Evolutionary conservation across 2,888 invertebrate species (phyloP), one percentile per base, ranked within the genome.

Genomic region (Noctua pronuba): DNA sequence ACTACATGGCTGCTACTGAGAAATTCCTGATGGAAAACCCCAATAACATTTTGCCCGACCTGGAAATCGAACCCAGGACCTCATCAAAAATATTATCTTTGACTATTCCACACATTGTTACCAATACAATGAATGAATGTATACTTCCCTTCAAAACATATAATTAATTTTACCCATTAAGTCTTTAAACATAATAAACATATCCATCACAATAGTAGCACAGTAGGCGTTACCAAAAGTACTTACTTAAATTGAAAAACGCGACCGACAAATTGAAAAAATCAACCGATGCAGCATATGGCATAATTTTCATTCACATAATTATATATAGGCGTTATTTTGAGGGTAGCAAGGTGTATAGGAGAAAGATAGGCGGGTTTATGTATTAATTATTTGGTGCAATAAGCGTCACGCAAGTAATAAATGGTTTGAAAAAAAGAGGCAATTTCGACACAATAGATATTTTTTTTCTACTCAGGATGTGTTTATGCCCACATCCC

Each of bases 311-410:
- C 77, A 81, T 82, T 83, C 75, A 76, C 71, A 81, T 87, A 92
- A 93, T 93, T 92, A 91, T 85, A n/a, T 84, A 85, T 75, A 89
- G 82, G 88, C 88, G 89, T 89, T 92, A 91, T 87, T 82, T 75
- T 81, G 79, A 77, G 85, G 88, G 88, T 79, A 77, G 86, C 87
- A 90, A 90, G 88, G 90, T 92, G 91, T 89, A 28, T 44, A 31
- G 74, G 70, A 69, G 79, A n/a, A 78, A 80, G 31, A 81, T 77
- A 85, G 85, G 88, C 88, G 91, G 91, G 89, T 89, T 91, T 92
- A 89, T 91, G 82, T 93, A 93, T 93, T 91, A 92, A 92, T 93
- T 92, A 90, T 91, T 91, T 87, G 85, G 88, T 88, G 88, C 86
- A 81, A 89, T 89, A 84, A 87, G 85, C 90, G 74, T 78, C 86